These are phyloP conservation scores for Mixornis gularis DNA, from an alignment of 2,113 vertebrate species.

Conservation along the genomic window DNA sequence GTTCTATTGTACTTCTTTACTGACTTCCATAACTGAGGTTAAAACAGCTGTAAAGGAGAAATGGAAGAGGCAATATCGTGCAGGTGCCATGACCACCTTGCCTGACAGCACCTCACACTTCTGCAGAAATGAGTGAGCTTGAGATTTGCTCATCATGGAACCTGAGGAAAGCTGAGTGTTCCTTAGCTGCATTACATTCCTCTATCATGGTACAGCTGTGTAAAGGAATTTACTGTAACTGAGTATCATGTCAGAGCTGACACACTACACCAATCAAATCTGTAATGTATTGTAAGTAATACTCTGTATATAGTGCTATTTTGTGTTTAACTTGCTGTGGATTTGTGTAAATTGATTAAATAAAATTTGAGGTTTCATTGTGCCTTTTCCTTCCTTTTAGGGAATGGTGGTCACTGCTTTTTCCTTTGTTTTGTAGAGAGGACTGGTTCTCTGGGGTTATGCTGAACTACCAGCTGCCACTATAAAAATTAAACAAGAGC, in stretches of 20 bases:
- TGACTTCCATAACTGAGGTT: not conserved
- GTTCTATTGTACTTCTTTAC: not conserved
- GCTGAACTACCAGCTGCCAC: not conserved
- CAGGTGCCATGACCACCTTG: not conserved
- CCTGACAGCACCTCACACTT: not conserved
- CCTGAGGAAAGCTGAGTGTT: not conserved
- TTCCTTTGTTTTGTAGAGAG: not conserved
- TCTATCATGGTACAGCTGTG: not conserved
- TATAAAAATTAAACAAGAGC: not conserved
- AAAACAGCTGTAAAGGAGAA: not conserved
- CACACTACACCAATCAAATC: constrained; percentile 27
- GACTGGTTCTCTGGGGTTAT: not conserved
- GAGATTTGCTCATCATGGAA: not conserved
- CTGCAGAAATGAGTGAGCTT: not conserved
- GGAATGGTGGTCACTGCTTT: not conserved
- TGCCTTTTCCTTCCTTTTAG: not conserved
- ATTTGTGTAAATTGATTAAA: constrained; percentile 68
- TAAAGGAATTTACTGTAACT: constrained; percentile 7
- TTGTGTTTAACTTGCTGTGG: constrained; percentile 64
- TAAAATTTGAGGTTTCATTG: constrained; percentile 64
- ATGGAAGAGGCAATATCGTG: not conserved
- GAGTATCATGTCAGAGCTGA: constrained; percentile 26
- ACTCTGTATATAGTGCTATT: constrained; percentile 68
- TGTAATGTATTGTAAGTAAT: constrained; percentile 69
- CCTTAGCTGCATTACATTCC: not conserved